Conservation (phyloP, 2,113 vertebrate genomes). For the Cryptomyrus ogoouensis region DNA sequence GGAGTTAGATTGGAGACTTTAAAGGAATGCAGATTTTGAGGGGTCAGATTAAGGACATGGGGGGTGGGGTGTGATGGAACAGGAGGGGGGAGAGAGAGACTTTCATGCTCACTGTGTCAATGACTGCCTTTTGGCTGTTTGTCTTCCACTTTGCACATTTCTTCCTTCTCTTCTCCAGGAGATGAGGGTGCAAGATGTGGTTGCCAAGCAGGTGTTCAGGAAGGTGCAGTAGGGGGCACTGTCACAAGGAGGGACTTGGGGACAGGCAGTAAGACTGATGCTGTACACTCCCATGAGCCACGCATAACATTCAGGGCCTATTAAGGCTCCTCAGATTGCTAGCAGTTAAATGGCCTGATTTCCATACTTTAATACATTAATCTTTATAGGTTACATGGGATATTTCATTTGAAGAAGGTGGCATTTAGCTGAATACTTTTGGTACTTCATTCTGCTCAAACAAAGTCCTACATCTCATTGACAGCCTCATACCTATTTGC, state of each 20-base stretch:
- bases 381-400: neutral
- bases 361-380: neutral
- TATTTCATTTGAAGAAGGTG: neutral
- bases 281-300: neutral
- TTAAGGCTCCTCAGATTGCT: neutral
- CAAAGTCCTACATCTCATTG: neutral
- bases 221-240: constrained; percentile 60
- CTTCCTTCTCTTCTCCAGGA: constrained; percentile 58
- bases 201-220: constrained; percentile 82
- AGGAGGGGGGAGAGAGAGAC: constrained; percentile 7
- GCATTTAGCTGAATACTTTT: neutral
- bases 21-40: neutral
- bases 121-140: constrained; percentile 13
- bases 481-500: neutral
- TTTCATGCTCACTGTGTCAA: neutral
- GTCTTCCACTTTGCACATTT: neutral
- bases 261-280: neutral
- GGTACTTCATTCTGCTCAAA: neutral
- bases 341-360: neutral
- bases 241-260: neutral
- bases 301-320: neutral
- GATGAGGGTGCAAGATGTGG: constrained; percentile 71
- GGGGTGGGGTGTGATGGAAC: neutral
- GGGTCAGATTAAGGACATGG: neutral
- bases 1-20: neutral